These are phyloP conservation scores for Andrena bucephala DNA, from an alignment of 2,888 invertebrate species.

Conservation along the genomic window DNA sequence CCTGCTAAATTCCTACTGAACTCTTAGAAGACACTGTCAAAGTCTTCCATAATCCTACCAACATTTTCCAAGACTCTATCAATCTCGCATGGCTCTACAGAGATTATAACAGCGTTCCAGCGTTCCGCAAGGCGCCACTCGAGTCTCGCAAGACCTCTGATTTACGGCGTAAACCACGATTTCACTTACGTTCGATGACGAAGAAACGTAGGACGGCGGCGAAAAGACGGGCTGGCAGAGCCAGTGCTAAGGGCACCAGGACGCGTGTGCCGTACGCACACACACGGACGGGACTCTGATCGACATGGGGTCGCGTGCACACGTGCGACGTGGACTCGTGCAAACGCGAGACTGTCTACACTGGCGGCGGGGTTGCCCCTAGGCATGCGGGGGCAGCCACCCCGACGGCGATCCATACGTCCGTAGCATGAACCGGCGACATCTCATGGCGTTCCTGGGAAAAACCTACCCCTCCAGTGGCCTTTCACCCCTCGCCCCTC, in stretches of 20 bases:
- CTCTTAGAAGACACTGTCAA: neutral
- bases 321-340: constrained; percentile 42
- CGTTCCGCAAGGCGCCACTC: too few relatives aligned
- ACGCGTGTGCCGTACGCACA: constrained; percentile 43
- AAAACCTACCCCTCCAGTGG: neutral
- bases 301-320: constrained; percentile 44
- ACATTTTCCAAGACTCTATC: neutral
- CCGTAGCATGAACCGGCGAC: constrained; percentile 42
- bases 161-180: neutral
- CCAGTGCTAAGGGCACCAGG: constrained; percentile 27
- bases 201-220: constrained; percentile 1
- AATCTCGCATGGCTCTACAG: neutral
- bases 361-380: constrained; percentile 34
- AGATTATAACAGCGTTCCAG: neutral
- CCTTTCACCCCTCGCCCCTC: neutral
- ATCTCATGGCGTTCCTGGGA: constrained; percentile 50
- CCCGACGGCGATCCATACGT: constrained; percentile 67
- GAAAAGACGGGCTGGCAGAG: constrained; percentile 5
- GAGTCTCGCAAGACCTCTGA: neutral
- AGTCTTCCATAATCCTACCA: neutral
- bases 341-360: constrained; percentile 40
- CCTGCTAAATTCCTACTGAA: neutral
- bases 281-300: constrained; percentile 26
- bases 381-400: constrained; percentile 60
- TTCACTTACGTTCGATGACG: constrained; percentile 52